These are phyloP conservation scores for Meloidogyne floridensis DNA, from an alignment of 1,140 invertebrate species.

Conservation along the genomic window DNA sequence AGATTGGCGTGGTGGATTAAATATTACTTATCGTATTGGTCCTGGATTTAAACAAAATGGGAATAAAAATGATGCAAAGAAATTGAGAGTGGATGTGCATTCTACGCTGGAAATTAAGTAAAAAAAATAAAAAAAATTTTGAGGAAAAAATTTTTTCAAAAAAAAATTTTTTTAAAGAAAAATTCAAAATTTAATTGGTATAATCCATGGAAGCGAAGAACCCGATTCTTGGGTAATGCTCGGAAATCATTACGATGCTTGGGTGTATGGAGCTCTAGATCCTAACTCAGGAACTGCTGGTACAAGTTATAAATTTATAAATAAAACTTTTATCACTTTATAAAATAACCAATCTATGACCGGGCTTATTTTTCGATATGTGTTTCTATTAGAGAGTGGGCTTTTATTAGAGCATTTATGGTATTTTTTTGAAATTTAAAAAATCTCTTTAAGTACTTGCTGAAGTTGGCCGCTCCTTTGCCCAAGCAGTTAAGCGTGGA, in stretches of 20 bases:
- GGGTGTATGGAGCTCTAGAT: constrained; percentile 67
- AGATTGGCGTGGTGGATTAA: constrained; percentile 64
- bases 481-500: constrained; percentile 53
- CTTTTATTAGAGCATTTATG: too few relatives aligned
- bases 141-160: constrained; percentile 19
- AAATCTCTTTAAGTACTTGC: constrained; percentile 60
- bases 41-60: constrained; percentile 38
- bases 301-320: too few relatives aligned
- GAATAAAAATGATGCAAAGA: constrained; percentile 9
- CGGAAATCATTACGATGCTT: constrained; percentile 72
- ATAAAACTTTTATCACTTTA: too few relatives aligned
- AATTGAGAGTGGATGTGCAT: constrained; percentile 52
- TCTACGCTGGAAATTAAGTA: constrained; percentile 47
- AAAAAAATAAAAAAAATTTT: background rate
- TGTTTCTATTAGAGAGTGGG: too few relatives aligned
- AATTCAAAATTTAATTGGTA: constrained; percentile 64
- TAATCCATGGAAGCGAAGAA: constrained; percentile 58
- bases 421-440: too few relatives aligned
- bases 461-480: constrained; percentile 69
- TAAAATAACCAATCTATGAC: too few relatives aligned
- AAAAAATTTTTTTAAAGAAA: constrained; percentile 38
- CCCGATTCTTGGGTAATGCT: constrained; percentile 71
- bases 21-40: constrained; percentile 61
- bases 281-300: constrained; percentile 67
- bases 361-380: too few relatives aligned